Evolutionary conservation across 2,113 vertebrate genomes (phyloP).

Genomic region (Catharus minimus): DNA sequence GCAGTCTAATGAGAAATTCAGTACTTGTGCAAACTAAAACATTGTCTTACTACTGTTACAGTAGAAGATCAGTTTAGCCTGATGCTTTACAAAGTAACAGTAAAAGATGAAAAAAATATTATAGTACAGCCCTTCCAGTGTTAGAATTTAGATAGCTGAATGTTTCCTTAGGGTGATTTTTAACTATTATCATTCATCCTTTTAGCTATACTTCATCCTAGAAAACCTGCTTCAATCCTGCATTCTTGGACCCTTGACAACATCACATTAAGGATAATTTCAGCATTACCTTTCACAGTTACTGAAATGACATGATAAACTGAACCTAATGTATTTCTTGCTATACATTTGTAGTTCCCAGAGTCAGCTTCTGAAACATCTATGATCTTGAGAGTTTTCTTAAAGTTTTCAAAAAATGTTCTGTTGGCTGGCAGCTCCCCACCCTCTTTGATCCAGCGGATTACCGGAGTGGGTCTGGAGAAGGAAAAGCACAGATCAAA

Average conservation of each 20-base stretch:
- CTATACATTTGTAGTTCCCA: slow-evolving; percentile 91
- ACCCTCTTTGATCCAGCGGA: slow-evolving; percentile 90
- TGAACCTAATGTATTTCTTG: slow-evolving; percentile 81
- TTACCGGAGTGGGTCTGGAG: slow-evolving; percentile 87
- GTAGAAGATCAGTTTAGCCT: not conserved
- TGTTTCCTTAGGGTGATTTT: not conserved
- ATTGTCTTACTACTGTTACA: not conserved
- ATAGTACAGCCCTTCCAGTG: not conserved
- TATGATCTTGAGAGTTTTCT: slow-evolving; percentile 88
- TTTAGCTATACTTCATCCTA: not conserved
- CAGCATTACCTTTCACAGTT: slow-evolving; percentile 86
- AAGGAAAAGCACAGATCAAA: slow-evolving; percentile 14
- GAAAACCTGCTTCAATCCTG: not conserved
- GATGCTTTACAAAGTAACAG: not conserved
- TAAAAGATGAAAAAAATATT: not conserved
- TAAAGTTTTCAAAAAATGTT: slow-evolving; percentile 84
- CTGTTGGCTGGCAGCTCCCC: slow-evolving; percentile 83
- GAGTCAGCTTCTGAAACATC: slow-evolving; percentile 90
- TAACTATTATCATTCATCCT: not conserved
- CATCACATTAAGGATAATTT: not conserved
- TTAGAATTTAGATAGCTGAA: not conserved
- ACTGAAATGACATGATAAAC: slow-evolving; percentile 86
- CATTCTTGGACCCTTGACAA: not conserved
- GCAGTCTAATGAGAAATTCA: not conserved
- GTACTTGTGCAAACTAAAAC: not conserved